Evolutionary conservation across 2,797 vertebrate species (phyloP).

Genomic region (Aldrovandia affinis): DNA sequence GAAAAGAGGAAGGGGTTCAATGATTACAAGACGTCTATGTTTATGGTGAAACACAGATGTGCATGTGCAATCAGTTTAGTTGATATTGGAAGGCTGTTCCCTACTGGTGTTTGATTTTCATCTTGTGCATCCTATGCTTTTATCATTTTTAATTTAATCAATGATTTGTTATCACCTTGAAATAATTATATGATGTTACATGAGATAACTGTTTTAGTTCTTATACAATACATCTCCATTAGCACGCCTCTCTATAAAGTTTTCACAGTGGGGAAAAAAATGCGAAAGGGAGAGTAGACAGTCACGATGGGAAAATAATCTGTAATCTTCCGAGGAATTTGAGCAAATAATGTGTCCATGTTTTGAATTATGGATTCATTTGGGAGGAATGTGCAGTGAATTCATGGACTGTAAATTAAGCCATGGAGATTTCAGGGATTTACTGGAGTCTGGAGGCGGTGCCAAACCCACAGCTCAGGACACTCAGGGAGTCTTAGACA

Average conservation of each 20-base stretch:
- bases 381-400: conserved; percentile 48
- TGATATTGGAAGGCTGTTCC: not conserved
- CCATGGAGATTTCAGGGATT: conserved; percentile 28
- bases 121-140: not conserved
- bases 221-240: not conserved
- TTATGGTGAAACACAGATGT: too few species aligned
- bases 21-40: too few species aligned
- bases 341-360: conserved; percentile 30
- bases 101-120: not conserved
- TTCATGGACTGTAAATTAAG: conserved; percentile 34
- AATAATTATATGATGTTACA: not conserved
- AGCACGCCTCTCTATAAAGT: not conserved
- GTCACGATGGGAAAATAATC: conserved; percentile 25
- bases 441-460: conserved; percentile 27
- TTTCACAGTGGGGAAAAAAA: not conserved
- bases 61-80: too few species aligned
- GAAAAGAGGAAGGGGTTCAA: not conserved
- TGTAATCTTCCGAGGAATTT: conserved; percentile 36
- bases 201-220: not conserved
- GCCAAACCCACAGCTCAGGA: not conserved
- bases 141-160: not conserved
- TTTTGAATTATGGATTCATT: conserved; percentile 44
- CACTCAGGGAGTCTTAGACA: conserved; percentile 14
- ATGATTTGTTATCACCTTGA: not conserved
- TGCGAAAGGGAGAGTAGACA: conserved; percentile 27